A percentile compares a stretch with the other conserved stretches of the same genome.
Evolutionary conservation across 2,888 invertebrate species (phyloP).

Genomic region (Carabus problematicus): DNA sequence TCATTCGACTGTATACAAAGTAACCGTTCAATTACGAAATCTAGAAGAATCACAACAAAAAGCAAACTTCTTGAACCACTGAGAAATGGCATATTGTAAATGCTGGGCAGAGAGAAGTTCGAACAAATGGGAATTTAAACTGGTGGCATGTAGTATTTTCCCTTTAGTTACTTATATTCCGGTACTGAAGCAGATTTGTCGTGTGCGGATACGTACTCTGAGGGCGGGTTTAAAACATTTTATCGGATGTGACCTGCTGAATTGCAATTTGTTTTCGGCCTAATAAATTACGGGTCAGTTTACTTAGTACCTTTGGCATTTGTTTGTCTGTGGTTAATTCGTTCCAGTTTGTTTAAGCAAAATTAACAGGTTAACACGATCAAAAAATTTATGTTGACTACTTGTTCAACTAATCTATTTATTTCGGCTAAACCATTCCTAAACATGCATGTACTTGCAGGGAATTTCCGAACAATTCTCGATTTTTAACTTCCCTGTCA

Average conservation of each 20-base stretch:
- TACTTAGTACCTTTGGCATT: conserved; percentile 35
- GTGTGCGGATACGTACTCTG: conserved; percentile 2
- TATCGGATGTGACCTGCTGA: conserved; percentile 33
- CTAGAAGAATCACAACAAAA: no score
- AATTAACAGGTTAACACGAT: no score
- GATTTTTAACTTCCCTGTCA: no score
- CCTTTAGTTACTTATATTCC: background rate
- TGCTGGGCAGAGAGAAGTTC: background rate
- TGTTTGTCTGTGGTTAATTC: conserved; percentile 11
- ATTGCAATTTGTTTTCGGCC: conserved; percentile 36
- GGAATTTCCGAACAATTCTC: no score
- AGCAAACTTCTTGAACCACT: background rate
- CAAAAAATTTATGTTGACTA: no score
- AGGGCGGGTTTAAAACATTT: conserved; percentile 25
- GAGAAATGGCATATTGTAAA: background rate
- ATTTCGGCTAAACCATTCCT: no score
- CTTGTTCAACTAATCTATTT: no score
- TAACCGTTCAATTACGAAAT: no score
- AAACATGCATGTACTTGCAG: no score
- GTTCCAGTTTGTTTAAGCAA: no score
- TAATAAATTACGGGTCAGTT: conserved; percentile 33
- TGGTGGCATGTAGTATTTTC: background rate
- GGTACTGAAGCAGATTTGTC: background rate
- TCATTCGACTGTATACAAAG: no score
- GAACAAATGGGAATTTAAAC: background rate